These are phyloP conservation scores for Amiota minor DNA, from an alignment of 2,888 invertebrate genomes.

Conservation along the genomic window DNA sequence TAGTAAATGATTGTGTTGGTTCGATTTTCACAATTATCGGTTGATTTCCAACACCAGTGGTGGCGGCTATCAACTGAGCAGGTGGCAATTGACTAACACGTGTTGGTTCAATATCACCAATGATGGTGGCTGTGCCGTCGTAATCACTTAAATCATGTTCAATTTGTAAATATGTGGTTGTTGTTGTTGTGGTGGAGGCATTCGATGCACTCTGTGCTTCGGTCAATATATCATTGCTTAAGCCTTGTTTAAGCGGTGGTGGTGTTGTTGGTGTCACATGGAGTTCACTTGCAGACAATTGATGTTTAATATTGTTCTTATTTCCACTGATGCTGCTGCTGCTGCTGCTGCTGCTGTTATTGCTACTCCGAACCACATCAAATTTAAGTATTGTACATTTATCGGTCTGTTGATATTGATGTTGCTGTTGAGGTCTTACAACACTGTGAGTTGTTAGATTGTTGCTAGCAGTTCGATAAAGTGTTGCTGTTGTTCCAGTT, in stretches of 20 bases:
- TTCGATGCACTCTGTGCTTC: slow-evolving; percentile 26
- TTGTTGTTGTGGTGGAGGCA: slow-evolving; percentile 44
- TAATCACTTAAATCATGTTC: slow-evolving; percentile 59
- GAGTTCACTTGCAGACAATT: slow-evolving; percentile 20
- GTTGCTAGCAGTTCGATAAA: background rate
- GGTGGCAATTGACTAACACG: slow-evolving; percentile 44
- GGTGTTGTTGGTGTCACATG: slow-evolving; percentile 32
- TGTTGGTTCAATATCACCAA: slow-evolving; percentile 42
- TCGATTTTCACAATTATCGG: slow-evolving; percentile 72
- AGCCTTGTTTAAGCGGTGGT: slow-evolving; percentile 29
- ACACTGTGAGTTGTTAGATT: slow-evolving; percentile 7
- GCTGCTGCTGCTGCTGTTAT: slow-evolving; percentile 35
- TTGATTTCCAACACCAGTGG: slow-evolving; percentile 48
- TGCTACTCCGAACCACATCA: slow-evolving; percentile 60
- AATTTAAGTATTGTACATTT: slow-evolving; percentile 70
- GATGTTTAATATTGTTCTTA: slow-evolving; percentile 8
- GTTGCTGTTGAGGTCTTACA: slow-evolving; percentile 68
- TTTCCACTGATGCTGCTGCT: background rate
- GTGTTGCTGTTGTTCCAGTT: no score
- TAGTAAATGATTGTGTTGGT: slow-evolving; percentile 71
- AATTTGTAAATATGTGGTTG: slow-evolving; percentile 59
- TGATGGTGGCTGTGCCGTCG: slow-evolving; percentile 43
- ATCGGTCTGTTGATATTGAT: slow-evolving; percentile 72
- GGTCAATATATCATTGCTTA: slow-evolving; percentile 5
- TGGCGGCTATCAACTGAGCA: slow-evolving; percentile 46